phyloP scores from a whole-genome alignment of 2,113 vertebrate genomes.

The Brachirus orientalis region DNA sequence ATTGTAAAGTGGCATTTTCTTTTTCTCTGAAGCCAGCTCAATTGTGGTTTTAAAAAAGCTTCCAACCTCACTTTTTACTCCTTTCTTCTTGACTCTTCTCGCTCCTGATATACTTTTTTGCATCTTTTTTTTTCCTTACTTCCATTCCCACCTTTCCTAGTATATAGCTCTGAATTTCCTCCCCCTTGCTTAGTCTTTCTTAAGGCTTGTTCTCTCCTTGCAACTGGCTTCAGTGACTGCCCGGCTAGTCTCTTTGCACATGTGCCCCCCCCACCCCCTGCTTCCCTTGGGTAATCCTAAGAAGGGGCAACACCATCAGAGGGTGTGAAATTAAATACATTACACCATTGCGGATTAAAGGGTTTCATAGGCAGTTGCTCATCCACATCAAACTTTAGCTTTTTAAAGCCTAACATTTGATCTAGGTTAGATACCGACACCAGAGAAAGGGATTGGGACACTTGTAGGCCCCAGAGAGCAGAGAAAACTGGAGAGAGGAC shows the following conservation, averaged over 20 bases:
- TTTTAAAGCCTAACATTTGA: conserved; percentile 93
- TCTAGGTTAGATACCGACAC: conserved; percentile 86
- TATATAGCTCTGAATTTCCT: not conserved
- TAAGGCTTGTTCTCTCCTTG: conserved; percentile 52
- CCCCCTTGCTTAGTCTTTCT: conserved; percentile 22
- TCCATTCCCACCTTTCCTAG: conserved; percentile 20
- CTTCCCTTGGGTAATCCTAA: conserved; percentile 79
- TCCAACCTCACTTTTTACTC: conserved; percentile 17
- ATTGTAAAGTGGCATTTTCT: conserved; percentile 77
- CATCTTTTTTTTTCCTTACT: conserved; percentile 30
- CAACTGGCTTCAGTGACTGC: conserved; percentile 79
- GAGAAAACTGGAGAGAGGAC: conserved; percentile 52
- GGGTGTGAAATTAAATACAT: conserved; percentile 99
- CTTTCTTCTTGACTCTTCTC: conserved; percentile 26
- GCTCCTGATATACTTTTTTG: not conserved
- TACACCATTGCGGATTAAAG: conserved; percentile 91
- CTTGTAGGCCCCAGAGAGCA: conserved; percentile 56
- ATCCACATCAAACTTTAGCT: conserved; percentile 94
- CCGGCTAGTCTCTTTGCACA: conserved; percentile 77
- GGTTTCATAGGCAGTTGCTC: conserved; percentile 95
- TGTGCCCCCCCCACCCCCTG: conserved; percentile 71
- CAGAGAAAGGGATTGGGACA: conserved; percentile 62
- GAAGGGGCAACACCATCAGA: conserved; percentile 87
- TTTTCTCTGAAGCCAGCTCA: conserved; percentile 73
- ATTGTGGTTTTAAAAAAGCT: conserved; percentile 53